phyloP scores from a whole-genome alignment of 2,113 vertebrate genomes.

The Rutilus rutilus region DNA sequence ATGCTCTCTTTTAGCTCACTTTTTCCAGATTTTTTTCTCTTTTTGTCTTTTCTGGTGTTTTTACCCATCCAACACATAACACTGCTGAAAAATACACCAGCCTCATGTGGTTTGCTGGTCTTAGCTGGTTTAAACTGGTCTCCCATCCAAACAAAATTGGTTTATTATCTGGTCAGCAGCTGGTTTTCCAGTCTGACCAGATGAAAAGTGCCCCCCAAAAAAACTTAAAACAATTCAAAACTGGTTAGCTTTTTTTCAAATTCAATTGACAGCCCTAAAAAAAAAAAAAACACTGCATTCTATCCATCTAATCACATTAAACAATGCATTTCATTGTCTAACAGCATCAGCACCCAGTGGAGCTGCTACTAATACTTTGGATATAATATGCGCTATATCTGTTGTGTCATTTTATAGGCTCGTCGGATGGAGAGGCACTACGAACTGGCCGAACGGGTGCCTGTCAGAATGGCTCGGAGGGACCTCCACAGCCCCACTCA shows the following conservation, averaged over 20 bases:
- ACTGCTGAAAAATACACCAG: not conserved
- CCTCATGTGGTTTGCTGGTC: constrained; percentile 7
- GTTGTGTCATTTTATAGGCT: constrained; percentile 55
- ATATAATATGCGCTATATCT: not conserved
- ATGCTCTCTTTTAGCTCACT: constrained; percentile 33
- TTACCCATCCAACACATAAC: not conserved
- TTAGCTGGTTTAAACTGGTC: constrained; percentile 1
- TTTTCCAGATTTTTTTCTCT: constrained; percentile 9
- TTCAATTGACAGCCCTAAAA: not conserved
- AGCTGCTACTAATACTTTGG: constrained; percentile 8
- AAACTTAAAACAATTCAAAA: not conserved
- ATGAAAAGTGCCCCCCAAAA: not conserved
- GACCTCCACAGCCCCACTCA: constrained; percentile 58
- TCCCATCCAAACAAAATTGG: not conserved
- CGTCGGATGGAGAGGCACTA: constrained; percentile 62
- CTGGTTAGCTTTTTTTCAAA: not conserved
- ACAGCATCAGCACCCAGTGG: not conserved
- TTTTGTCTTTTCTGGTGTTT: not conserved
- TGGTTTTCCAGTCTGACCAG: not conserved
- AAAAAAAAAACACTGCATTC: not conserved
- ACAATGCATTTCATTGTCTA: constrained; percentile 30
- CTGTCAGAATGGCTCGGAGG: constrained; percentile 33
- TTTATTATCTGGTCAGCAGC: not conserved
- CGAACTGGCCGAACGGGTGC: constrained; percentile 50
- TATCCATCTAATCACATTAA: constrained; percentile 6